Conservation (phyloP, 2,888 invertebrate species). For the Apamea epomidion region DNA sequence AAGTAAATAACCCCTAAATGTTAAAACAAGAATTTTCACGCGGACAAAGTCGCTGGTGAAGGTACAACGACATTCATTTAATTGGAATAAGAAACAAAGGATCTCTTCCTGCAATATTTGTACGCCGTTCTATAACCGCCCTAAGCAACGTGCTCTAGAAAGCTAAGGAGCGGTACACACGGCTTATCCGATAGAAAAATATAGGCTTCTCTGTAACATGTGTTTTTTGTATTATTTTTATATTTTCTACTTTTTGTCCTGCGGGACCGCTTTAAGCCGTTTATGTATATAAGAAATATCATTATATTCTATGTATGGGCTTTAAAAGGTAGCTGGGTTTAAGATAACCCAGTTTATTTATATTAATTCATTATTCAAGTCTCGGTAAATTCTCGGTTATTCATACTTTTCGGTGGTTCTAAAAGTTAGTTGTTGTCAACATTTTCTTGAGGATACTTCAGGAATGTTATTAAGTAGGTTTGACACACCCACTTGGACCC, state of each 20-base stretch:
- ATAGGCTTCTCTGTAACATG: background rate
- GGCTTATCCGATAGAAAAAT: constrained; percentile 34
- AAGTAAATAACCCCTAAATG: background rate
- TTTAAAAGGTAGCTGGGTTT: constrained; percentile 1
- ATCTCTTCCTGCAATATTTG: background rate
- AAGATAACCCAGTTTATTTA: background rate
- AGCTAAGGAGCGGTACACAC: background rate
- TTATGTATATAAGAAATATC: background rate
- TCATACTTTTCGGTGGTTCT: background rate
- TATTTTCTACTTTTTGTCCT: constrained; percentile 12
- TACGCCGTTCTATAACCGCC: constrained; percentile 5
- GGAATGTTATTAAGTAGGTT: background rate
- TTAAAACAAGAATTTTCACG: background rate
- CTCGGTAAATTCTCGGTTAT: background rate
- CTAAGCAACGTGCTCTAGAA: background rate
- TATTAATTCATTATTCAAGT: background rate
- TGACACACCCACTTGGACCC: too few relatives aligned
- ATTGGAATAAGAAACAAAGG: background rate
- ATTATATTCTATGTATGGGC: background rate
- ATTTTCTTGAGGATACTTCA: background rate
- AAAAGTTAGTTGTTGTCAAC: background rate
- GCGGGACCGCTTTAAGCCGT: background rate
- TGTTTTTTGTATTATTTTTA: constrained; percentile 32
- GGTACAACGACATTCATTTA: too few relatives aligned
- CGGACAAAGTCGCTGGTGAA: background rate